phyloP scores from a whole-genome alignment of 2,888 invertebrate genomes.

The Synanthedon andrenaeformis region DNA sequence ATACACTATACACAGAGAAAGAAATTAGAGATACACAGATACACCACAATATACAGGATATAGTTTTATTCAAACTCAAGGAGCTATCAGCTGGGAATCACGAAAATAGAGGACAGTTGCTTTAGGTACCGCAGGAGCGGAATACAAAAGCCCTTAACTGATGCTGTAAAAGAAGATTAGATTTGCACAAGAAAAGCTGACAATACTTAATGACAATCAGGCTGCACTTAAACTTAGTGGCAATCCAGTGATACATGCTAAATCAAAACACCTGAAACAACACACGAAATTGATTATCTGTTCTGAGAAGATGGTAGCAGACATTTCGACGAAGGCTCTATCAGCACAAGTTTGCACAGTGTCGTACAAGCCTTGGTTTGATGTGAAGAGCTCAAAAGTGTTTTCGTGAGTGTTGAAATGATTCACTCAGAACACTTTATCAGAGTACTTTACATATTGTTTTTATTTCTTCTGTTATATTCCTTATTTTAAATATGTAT shows the following conservation, averaged over 20 bases:
- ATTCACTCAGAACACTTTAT: no score
- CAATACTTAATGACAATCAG: neutral
- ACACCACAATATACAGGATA: no score
- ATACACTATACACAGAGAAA: no score
- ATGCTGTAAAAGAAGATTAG: slow-evolving; percentile 9
- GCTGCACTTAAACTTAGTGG: neutral
- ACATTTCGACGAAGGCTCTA: neutral
- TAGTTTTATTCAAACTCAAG: slow-evolving; percentile 6
- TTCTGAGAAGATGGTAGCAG: no score
- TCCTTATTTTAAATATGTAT: no score
- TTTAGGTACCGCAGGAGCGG: slow-evolving; percentile 11
- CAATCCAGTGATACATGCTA: neutral
- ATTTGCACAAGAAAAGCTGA: neutral
- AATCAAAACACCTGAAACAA: neutral
- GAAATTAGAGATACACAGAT: no score
- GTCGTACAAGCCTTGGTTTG: neutral
- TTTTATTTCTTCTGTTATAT: no score
- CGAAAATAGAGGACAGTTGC: slow-evolving; percentile 15
- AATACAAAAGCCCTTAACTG: slow-evolving; percentile 11
- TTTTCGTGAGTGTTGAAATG: neutral
- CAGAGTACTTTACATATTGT: no score
- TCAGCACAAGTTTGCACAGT: neutral
- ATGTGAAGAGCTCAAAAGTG: neutral
- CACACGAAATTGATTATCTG: neutral
- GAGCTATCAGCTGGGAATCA: no score